Evolutionary conservation across 2,797 vertebrate species (phyloP).

Genomic region (Chelon labrosus): DNA sequence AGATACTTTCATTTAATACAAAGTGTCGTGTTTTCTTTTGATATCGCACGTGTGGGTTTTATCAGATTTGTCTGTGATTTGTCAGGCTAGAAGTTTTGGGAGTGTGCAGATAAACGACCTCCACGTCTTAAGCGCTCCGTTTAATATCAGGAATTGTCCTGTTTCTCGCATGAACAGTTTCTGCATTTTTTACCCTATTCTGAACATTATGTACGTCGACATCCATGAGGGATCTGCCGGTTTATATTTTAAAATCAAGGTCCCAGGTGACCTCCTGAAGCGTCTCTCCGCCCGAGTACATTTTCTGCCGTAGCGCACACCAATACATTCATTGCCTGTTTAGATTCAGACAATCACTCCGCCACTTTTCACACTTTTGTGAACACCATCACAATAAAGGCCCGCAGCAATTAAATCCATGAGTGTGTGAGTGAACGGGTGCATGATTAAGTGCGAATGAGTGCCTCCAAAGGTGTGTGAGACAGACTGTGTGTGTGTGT

Average conservation of each 20-base stretch:
- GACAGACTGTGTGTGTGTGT: conserved; percentile 26
- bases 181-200: not conserved
- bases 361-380: conserved; percentile 74
- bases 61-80: not conserved
- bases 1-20: not conserved
- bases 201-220: not conserved
- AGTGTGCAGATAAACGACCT: not conserved
- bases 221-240: not conserved
- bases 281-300: conserved; percentile 42
- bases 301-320: conserved; percentile 60
- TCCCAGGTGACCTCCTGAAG: conserved; percentile 51
- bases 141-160: not conserved
- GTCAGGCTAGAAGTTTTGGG: not conserved
- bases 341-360: conserved; percentile 61
- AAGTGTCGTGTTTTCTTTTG: not conserved
- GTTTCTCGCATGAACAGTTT: not conserved
- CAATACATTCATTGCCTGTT: conserved; percentile 65
- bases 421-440: conserved; percentile 54
- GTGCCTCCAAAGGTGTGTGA: conserved; percentile 53
- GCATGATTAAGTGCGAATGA: conserved; percentile 61
- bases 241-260: not conserved
- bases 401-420: conserved; percentile 59
- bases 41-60: not conserved
- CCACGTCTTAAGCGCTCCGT: not conserved
- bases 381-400: conserved; percentile 79